Percentiles rank a stretch among this genome's conserved stretches.
Conservation (phyloP, 2,797 vertebrate genomes). For the Amblyraja radiata region DNA sequence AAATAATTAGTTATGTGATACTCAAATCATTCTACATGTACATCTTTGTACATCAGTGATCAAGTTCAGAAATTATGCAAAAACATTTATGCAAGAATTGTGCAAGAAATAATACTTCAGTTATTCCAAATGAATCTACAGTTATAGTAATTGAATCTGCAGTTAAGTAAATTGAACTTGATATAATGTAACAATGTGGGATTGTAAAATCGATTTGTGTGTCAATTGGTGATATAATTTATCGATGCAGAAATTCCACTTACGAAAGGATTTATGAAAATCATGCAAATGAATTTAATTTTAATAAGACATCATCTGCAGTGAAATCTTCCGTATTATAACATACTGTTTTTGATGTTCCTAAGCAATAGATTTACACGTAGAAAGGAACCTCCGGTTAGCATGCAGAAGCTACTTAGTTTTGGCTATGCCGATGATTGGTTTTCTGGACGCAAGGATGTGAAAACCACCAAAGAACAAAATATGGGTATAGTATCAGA, state of each 20-base stretch:
- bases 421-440: constrained; percentile 56
- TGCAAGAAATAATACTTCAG: not conserved
- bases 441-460: constrained; percentile 54
- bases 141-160: not conserved
- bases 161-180: not conserved
- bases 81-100: not conserved
- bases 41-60: not conserved
- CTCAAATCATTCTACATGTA: not conserved
- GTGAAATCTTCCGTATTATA: not conserved
- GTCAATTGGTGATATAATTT: not conserved
- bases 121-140: not conserved
- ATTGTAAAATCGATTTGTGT: not conserved
- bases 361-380: constrained; percentile 47
- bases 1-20: not conserved
- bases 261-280: not conserved
- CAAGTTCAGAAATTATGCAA: not conserved
- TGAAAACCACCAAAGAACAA: constrained; percentile 11
- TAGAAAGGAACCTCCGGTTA: constrained; percentile 53
- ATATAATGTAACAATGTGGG: not conserved
- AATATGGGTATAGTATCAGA: constrained; percentile 17
- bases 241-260: not conserved
- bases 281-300: not conserved
- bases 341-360: constrained; percentile 1
- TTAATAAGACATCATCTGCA: not conserved
- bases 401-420: constrained; percentile 63